Evolutionary conservation across 2,797 vertebrate genomes (phyloP), one percentile per base, ranked within the genome.

Genomic region (Sebastes nivosus): DNA sequence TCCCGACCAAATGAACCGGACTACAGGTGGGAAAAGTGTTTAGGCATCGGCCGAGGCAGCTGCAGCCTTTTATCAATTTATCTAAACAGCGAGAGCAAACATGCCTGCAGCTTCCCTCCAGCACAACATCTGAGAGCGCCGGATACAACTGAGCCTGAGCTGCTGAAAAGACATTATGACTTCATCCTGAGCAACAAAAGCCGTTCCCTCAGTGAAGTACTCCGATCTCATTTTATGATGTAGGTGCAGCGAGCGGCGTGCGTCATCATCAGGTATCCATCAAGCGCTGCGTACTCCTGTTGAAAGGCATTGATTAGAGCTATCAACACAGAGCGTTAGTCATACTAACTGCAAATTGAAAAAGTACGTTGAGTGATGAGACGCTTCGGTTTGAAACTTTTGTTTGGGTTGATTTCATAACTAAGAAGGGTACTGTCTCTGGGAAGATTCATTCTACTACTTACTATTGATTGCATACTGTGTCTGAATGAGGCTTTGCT

Each of bases 181-280:
- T 32, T 9, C 30, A 32, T 14, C 25, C 55, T 54, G 24, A 29
- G 42, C 24, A 54, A n/a, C 27, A n/a, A 7, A 4, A 59, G 22
- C 52, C 12, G 0, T 6, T 14, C 5, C 22, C 32, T 36, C 12
- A 27, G 4, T 57, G 22, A 5, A 27, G 27, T 16, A 6, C 67
- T 55, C 24, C 0, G 25, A 18, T 32, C 6, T 67, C 2, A 52
- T 22, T 34, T 12, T 27, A 16, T 42, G 54, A 10, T 11, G 27
- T 16, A 36, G 29, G 59, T 27, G 11, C 25, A 55, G 13, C n/a
- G 42, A 71, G 36, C 36, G 4, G 3, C 4, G 25, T 72, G 80
- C 70, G 10, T 77, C 80, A 75, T 83, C 80, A 46, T 29, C 60
- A 20, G 34, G 22, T 61, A n/a, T 79, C 64, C 55, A 67, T 75